A percentile compares a stretch with the other conserved stretches of the same genome.
phyloP scores from a whole-genome alignment of 64 coral and sea anemone species.

The Trachythela sp. region DNA sequence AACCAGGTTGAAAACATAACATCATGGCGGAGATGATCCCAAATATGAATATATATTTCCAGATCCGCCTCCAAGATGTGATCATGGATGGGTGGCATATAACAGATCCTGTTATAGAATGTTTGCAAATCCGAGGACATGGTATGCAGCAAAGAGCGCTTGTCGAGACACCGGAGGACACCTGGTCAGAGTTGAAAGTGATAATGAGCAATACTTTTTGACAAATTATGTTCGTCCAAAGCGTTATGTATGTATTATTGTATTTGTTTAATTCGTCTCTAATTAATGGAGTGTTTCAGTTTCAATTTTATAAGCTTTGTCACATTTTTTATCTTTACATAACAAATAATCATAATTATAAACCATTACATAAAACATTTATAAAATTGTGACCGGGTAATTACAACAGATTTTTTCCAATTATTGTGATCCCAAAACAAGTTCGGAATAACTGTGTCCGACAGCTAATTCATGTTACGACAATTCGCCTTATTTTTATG shows the following conservation, averaged over 20 bases:
- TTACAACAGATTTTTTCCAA: too few species aligned
- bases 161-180: constrained; percentile 12
- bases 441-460: too few species aligned
- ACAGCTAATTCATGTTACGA: too few species aligned
- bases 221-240: not conserved
- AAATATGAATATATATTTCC: not conserved
- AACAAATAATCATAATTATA: too few species aligned
- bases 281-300: not conserved
- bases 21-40: not conserved
- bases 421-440: too few species aligned
- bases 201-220: not conserved
- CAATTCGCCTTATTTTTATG: too few species aligned
- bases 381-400: too few species aligned
- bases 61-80: not conserved
- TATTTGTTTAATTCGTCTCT: not conserved
- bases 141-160: not conserved
- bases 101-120: not conserved
- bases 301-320: too few species aligned
- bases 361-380: too few species aligned
- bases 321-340: not conserved
- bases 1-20: not conserved
- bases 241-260: not conserved
- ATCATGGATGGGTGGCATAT: not conserved
- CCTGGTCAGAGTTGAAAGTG: not conserved
- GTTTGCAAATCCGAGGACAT: not conserved